Conservation (phyloP, 2,113 vertebrate genomes). For the Furnarius figulus region DNA sequence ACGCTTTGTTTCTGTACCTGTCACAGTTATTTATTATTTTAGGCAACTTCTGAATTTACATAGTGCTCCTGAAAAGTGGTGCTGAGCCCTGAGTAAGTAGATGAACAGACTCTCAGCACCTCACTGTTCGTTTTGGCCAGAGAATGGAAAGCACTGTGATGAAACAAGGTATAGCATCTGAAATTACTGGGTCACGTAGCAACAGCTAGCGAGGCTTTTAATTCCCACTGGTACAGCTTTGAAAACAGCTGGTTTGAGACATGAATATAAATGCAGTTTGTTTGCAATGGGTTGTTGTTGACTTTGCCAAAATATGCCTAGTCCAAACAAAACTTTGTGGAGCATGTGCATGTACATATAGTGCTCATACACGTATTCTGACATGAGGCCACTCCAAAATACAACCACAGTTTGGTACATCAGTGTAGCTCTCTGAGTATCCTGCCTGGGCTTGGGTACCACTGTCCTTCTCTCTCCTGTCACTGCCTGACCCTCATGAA, state of each 20-base stretch:
- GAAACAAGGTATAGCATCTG: neutral
- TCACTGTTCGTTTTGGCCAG: constrained; percentile 3
- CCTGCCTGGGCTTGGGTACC: neutral
- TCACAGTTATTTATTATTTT: constrained; percentile 57
- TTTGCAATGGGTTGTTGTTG: neutral
- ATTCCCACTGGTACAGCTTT: neutral
- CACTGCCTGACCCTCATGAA: neutral
- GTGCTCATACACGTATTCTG: neutral
- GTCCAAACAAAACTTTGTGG: neutral
- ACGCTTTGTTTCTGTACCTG: constrained; percentile 58
- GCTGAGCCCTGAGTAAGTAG: neutral
- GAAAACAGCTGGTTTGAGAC: neutral
- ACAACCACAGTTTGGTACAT: neutral
- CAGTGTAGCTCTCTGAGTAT: neutral
- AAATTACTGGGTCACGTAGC: neutral
- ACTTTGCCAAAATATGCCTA: neutral
- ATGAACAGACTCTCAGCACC: constrained; percentile 5
- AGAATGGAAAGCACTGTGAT: neutral
- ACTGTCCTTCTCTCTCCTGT: neutral
- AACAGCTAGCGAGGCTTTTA: neutral
- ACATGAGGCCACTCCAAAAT: neutral
- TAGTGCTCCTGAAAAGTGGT: constrained; percentile 35
- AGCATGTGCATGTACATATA: neutral
- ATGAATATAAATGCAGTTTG: neutral
- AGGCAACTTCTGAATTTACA: constrained; percentile 50